Evolutionary conservation across 2,888 invertebrate genomes (phyloP).

Genomic region (Lepetodrilus schrolli): DNA sequence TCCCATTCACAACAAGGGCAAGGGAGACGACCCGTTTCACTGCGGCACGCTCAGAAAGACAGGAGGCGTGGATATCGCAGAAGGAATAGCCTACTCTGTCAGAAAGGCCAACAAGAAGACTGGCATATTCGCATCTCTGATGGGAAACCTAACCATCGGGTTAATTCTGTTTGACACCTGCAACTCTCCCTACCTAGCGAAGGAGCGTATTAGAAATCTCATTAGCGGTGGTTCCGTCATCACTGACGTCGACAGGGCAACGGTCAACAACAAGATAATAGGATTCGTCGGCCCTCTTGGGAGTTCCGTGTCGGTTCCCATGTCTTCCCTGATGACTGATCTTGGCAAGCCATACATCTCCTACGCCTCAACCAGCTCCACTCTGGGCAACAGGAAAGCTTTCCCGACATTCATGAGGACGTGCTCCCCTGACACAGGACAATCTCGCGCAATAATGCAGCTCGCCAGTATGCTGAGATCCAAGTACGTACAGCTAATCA

Average conservation of each 20-base stretch:
- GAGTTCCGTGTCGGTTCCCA: not conserved
- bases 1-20: not conserved
- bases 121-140: not conserved
- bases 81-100: not conserved
- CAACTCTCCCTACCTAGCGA: not conserved
- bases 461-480: not conserved
- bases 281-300: not conserved
- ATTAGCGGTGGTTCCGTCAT: not conserved
- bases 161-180: conserved; percentile 3
- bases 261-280: not conserved
- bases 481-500: conserved; percentile 2
- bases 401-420: conserved; percentile 6
- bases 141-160: not conserved
- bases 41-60: not conserved
- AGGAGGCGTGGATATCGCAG: conserved; percentile 7
- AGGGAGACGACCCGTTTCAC: not conserved
- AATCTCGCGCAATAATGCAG: not conserved
- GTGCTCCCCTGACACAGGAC: not conserved
- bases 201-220: not conserved
- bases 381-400: not conserved
- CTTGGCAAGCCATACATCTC: not conserved
- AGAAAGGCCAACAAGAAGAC: not conserved
- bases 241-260: not conserved
- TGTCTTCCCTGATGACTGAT: not conserved
- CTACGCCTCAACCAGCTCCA: not conserved